Evolutionary conservation across 2,113 vertebrate genomes (phyloP).

Genomic region (Mormyrus iriodes): DNA sequence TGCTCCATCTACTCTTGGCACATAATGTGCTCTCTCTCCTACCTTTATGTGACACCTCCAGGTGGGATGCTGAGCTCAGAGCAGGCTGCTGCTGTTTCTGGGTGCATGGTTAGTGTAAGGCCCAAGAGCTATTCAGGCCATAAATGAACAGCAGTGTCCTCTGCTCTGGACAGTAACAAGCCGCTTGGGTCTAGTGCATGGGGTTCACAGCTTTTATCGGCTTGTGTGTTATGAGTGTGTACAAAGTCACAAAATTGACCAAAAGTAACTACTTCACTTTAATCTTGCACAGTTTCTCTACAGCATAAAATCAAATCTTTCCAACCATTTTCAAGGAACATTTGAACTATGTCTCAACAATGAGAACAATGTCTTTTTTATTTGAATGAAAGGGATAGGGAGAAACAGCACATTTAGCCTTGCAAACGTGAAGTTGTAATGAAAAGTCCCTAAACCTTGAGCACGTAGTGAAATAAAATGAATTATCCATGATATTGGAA

Average conservation of each 20-base stretch:
- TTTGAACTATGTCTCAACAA: neutral
- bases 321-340: neutral
- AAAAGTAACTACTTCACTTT: neutral
- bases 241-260: constrained; percentile 3
- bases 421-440: neutral
- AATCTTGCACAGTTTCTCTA: neutral
- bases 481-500: neutral
- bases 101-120: neutral
- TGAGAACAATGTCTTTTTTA: neutral
- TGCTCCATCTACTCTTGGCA: neutral
- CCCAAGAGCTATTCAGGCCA: neutral
- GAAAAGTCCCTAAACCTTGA: neutral
- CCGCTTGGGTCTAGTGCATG: neutral
- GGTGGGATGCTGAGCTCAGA: neutral
- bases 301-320: constrained; percentile 17
- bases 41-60: neutral
- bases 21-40: neutral
- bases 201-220: neutral
- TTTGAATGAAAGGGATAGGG: neutral
- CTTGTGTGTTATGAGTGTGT: neutral
- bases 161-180: neutral
- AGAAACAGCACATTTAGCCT: neutral
- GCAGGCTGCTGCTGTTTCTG: neutral
- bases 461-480: neutral
- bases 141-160: neutral